A percentile compares a stretch with the other conserved stretches of the same genome.
These are phyloP conservation scores for Geotrypetes seraphini DNA, from an alignment of 2,797 vertebrate genomes.

Conservation along the genomic window DNA sequence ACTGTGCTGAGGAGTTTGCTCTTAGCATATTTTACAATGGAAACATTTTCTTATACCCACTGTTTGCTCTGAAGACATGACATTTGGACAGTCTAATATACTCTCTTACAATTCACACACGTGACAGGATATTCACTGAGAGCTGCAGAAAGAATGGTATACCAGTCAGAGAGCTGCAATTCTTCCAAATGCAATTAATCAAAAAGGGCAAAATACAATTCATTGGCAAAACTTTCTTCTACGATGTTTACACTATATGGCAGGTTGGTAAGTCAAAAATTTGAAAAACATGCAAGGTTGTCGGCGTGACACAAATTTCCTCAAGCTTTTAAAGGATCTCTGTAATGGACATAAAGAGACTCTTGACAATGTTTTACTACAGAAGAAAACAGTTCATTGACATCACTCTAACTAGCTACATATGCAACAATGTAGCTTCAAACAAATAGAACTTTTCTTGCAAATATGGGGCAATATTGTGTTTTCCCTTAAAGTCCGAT, in stretches of 20 bases:
- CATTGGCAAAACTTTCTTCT: conserved; percentile 3
- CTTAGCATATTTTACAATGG: conserved; percentile 9
- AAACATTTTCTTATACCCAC: conserved; percentile 16
- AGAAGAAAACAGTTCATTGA: conserved; percentile 6
- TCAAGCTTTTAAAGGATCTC: not conserved
- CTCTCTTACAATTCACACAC: conserved; percentile 8
- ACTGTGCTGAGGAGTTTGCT: conserved; percentile 8
- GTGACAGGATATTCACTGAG: not conserved
- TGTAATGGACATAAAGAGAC: not conserved
- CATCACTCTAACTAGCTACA: conserved; percentile 2
- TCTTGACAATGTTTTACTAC: not conserved
- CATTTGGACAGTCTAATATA: conserved; percentile 1
- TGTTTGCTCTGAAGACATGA: conserved; percentile 13
- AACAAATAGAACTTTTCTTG: conserved; percentile 1
- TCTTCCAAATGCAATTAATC: not conserved
- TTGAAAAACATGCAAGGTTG: conserved; percentile 23
- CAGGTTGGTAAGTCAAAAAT: conserved; percentile 18
- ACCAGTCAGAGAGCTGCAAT: not conserved
- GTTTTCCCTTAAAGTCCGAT: conserved; percentile 3
- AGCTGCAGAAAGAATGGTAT: not conserved
- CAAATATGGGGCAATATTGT: conserved; percentile 6
- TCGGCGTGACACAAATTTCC: not conserved
- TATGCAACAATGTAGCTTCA: conserved; percentile 10
- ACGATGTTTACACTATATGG: not conserved
- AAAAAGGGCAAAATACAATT: conserved; percentile 1